Conservation (phyloP, 2,797 vertebrate genomes). For the Sebastes steindachneri region DNA sequence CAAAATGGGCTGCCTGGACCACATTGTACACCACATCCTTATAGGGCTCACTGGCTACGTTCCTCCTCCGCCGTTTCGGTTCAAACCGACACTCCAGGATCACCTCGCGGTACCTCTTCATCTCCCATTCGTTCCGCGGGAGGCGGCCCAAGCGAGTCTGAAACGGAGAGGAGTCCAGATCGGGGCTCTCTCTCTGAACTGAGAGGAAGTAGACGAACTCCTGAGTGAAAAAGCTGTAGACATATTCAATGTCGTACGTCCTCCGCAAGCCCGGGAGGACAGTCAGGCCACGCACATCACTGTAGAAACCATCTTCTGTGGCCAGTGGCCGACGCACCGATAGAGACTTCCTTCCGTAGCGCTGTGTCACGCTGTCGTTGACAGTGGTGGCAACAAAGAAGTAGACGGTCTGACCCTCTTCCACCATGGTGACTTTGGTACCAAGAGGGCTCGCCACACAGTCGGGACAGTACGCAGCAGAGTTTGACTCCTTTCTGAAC, state of each 20-base stretch:
- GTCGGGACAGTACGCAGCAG: conserved; percentile 86
- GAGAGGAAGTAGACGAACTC: conserved; percentile 92
- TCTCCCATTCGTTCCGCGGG: conserved; percentile 83
- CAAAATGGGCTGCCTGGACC: conserved; percentile 89
- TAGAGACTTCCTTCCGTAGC: conserved; percentile 89
- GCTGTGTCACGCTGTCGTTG: conserved; percentile 83
- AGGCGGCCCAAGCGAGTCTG: conserved; percentile 91
- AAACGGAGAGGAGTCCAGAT: conserved; percentile 74
- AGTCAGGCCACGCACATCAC: conserved; percentile 84
- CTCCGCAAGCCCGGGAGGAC: conserved; percentile 84
- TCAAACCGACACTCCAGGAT: conserved; percentile 91
- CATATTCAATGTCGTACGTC: conserved; percentile 88
- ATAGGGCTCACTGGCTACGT: conserved; percentile 48
- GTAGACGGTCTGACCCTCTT: conserved; percentile 83
- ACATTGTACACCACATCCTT: conserved; percentile 87
- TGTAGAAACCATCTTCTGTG: conserved; percentile 88
- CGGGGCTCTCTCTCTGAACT: conserved; percentile 85
- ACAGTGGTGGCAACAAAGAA: conserved; percentile 92
- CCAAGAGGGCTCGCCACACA: conserved; percentile 93
- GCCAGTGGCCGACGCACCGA: conserved; percentile 89
- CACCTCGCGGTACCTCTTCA: conserved; percentile 90
- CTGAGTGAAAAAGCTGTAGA: conserved; percentile 88
- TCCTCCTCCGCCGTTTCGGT: conserved; percentile 85
- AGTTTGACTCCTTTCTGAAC: conserved; percentile 82
- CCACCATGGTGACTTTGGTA: conserved; percentile 88